A percentile compares a stretch with the other conserved stretches of the same genome.
These are phyloP conservation scores for Poeciliopsis occidentalis DNA, from an alignment of 2,113 vertebrate genomes.

Conservation along the genomic window DNA sequence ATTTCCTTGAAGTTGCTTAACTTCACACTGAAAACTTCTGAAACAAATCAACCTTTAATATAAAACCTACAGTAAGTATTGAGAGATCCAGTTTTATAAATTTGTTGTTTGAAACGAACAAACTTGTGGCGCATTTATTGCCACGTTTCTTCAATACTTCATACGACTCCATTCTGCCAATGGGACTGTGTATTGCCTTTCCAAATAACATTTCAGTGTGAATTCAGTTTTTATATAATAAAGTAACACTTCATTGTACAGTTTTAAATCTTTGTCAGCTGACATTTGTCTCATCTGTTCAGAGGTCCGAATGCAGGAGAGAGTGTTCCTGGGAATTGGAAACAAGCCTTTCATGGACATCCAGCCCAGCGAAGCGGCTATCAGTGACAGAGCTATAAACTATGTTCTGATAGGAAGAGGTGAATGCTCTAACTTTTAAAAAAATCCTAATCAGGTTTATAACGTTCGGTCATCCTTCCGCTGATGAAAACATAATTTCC, in stretches of 20 bases:
- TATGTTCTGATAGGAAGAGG: slow-evolving; percentile 74
- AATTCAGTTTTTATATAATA: too few species aligned
- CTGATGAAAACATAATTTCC: background rate
- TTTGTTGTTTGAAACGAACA: background rate
- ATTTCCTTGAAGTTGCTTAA: too few species aligned
- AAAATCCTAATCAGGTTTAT: background rate
- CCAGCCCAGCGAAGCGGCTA: slow-evolving; percentile 82
- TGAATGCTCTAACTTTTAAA: slow-evolving; percentile 12
- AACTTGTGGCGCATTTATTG: too few species aligned
- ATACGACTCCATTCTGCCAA: too few species aligned
- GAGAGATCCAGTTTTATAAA: background rate
- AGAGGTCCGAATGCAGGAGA: slow-evolving; percentile 84
- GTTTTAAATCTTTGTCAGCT: background rate
- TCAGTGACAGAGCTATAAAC: slow-evolving; percentile 79
- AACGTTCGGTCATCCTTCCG: background rate
- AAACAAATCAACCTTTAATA: background rate
- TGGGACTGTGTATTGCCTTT: too few species aligned
- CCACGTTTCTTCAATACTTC: too few species aligned
- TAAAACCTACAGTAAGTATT: background rate
- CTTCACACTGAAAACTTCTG: background rate
- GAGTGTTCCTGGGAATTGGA: slow-evolving; percentile 84
- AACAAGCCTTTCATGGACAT: slow-evolving; percentile 85
- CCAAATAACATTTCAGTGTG: too few species aligned
- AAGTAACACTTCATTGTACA: background rate
- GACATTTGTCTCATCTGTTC: background rate